Percentiles rank a stretch among this genome's conserved stretches.
phyloP scores from a whole-genome alignment of 2,797 vertebrate species.

The Pseudomugil gertrudae region DNA sequence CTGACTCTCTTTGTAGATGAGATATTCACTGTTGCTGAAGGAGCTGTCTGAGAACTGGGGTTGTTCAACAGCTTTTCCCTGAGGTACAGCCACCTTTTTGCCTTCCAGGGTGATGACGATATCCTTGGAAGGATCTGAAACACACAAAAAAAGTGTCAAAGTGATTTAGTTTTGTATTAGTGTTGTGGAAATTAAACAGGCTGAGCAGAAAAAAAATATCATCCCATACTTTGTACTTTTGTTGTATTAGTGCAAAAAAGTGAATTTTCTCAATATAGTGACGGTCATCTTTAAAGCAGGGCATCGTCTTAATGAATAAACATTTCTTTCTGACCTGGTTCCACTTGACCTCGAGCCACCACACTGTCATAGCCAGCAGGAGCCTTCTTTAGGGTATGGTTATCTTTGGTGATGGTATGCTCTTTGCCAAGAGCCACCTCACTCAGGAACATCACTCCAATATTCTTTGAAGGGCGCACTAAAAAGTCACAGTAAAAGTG shows the following conservation, averaged over 20 bases:
- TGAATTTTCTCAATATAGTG: too few species aligned
- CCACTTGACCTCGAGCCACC: constrained; percentile 83
- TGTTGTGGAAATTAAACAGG: background rate
- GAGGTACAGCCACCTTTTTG: constrained; percentile 85
- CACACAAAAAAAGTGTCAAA: constrained; percentile 8
- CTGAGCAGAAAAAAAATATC: background rate
- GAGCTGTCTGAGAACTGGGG: constrained; percentile 66
- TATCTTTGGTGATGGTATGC: constrained; percentile 74
- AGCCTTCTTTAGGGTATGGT: constrained; percentile 69
- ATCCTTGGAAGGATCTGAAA: constrained; percentile 85
- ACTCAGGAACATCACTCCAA: constrained; percentile 91
- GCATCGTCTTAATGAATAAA: background rate
- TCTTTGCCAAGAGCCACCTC: constrained; percentile 91
- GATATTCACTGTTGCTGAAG: constrained; percentile 90
- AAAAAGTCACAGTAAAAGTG: constrained; percentile 5
- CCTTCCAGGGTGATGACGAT: constrained; percentile 81
- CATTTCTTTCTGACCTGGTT: constrained; percentile 87
- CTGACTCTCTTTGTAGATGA: constrained; percentile 92
- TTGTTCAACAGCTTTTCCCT: constrained; percentile 79
- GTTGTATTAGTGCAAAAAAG: too few species aligned
- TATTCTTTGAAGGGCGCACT: constrained; percentile 78
- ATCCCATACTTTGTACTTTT: too few species aligned
- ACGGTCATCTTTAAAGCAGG: background rate
- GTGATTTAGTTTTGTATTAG: background rate
- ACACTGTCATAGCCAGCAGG: constrained; percentile 85